These are phyloP conservation scores for Dryoscopus gambensis DNA, from an alignment of 2,113 vertebrate species.

Conservation along the genomic window DNA sequence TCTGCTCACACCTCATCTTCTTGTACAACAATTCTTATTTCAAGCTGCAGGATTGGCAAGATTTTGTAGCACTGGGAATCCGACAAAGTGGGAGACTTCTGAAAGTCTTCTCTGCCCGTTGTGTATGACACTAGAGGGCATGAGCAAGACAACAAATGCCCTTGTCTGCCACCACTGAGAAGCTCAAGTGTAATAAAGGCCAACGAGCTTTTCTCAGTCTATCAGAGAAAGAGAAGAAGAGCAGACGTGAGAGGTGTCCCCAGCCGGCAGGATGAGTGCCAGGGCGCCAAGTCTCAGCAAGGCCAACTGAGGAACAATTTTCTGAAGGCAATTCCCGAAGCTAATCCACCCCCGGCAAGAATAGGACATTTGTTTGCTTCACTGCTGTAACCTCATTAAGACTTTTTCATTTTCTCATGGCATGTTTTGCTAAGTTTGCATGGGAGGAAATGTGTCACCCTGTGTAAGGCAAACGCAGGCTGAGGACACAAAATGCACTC, in stretches of 20 bases:
- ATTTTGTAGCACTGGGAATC: neutral
- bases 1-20: neutral
- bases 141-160: neutral
- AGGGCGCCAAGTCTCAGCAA: neutral
- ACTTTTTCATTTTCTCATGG: neutral
- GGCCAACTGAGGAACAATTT: neutral
- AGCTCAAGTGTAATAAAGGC: neutral
- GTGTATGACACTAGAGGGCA: neutral
- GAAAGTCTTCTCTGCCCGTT: neutral
- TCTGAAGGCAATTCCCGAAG: neutral
- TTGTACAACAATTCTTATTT: neutral
- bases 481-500: neutral
- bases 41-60: neutral
- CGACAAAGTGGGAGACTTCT: neutral
- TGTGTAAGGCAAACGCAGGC: neutral
- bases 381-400: neutral
- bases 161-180: neutral
- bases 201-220: neutral
- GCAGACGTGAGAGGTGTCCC: neutral
- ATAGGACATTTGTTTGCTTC: neutral
- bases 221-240: neutral
- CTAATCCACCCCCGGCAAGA: neutral
- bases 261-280: neutral
- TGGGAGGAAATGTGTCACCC: neutral
- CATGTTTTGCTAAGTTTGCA: neutral